Evolutionary conservation across 2,113 vertebrate genomes (phyloP), one percentile per base, ranked within the genome.

Genomic region (Cranoglanis bouderius): DNA sequence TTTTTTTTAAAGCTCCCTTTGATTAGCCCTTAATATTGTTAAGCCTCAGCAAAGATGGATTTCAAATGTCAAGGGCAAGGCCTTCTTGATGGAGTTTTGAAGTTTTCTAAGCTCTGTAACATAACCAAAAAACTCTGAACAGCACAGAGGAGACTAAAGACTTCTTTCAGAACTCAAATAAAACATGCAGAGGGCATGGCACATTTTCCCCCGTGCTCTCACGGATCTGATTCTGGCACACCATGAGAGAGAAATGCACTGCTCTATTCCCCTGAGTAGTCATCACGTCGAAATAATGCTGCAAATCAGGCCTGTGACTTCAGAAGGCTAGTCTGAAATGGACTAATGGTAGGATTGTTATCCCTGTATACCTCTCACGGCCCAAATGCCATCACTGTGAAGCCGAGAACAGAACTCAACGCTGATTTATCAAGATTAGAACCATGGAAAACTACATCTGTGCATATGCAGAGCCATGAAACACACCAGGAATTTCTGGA

Each of bases 351-450:
- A 53, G 82, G 82, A 81, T n/a, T 80, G 85, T 88, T 89, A 67
- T 88, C 78, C 38, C 61, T 85, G 43, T 67, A 81, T 87, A 82
- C 72, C 63, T 85, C 83, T 85, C 43, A 51, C 74, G 29, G 40
- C 57, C 55, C 59, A 82, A 88, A 83, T 43, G 80, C 38, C 59
- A 24, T 55, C 82, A 77, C 43, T 59, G 75, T 61, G 61, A 89
- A 63, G 70, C 74, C 26, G 4, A 4, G 82, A 46, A 19, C 82
- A 81, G 87, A 72, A 88, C 74, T 75, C 53, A 65, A 32, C 6
- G 19, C 51, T 75, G 87, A 87, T 87, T 90, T 57, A 84, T 82
- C 89, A 74, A 84, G 89, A 91, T 90, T 89, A 89, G 87, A 85
- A 89, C 74, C 87, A 90, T 65, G 84, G 85, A 89, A 90, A 90